Conservation (phyloP, 2,113 vertebrate genomes). For the Erpornis zantholeuca region DNA sequence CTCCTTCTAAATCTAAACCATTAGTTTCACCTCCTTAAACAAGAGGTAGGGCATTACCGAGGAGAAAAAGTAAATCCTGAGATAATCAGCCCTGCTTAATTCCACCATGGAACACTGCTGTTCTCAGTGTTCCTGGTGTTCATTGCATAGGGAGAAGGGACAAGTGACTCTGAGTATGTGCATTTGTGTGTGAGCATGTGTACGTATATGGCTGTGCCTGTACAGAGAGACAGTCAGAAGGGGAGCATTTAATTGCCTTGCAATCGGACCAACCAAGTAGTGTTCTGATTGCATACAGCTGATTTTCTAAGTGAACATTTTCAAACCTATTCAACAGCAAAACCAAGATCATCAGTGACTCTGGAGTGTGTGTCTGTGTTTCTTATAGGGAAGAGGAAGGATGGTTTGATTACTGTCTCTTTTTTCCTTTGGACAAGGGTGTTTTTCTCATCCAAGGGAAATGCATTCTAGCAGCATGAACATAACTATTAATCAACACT, state of each 20-base stretch:
- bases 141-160: background rate
- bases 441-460: conserved; percentile 73
- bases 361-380: conserved; percentile 50
- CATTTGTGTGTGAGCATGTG: background rate
- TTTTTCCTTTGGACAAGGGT: conserved; percentile 49
- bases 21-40: conserved; percentile 66
- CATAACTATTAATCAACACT: conserved; percentile 79
- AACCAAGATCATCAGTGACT: conserved; percentile 56
- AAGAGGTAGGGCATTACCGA: conserved; percentile 60
- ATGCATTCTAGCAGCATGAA: conserved; percentile 74
- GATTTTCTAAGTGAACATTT: conserved; percentile 63
- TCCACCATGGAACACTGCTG: conserved; percentile 1
- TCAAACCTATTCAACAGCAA: conserved; percentile 46
- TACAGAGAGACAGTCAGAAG: background rate
- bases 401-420: conserved; percentile 68
- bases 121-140: background rate
- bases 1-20: conserved; percentile 57
- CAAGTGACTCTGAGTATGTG: background rate
- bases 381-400: conserved; percentile 55
- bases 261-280: conserved; percentile 61
- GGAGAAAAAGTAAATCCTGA: conserved; percentile 59
- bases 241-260: conserved; percentile 56
- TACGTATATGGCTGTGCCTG: background rate
- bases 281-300: conserved; percentile 69
- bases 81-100: conserved; percentile 55